These are phyloP conservation scores for Dolichopus griseipennis DNA, from an alignment of 2,888 invertebrate genomes.

Conservation along the genomic window DNA sequence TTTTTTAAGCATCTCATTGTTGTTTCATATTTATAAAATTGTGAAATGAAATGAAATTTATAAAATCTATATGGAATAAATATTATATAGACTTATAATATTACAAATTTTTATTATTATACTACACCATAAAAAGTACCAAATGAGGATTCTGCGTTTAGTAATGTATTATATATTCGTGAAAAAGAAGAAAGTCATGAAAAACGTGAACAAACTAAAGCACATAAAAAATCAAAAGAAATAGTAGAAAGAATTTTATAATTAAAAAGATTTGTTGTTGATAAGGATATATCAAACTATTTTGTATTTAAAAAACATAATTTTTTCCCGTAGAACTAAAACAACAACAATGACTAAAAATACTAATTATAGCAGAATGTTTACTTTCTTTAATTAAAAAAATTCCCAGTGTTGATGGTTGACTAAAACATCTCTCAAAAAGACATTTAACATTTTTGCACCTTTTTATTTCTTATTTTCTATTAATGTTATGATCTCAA, in stretches of 20 bases:
- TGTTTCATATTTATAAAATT: too few relatives aligned
- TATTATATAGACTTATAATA: too few relatives aligned
- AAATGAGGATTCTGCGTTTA: background rate
- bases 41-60: too few relatives aligned
- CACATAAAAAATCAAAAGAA: background rate
- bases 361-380: background rate
- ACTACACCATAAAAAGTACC: too few relatives aligned
- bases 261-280: background rate
- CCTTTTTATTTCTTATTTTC: too few relatives aligned
- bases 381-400: background rate
- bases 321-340: background rate
- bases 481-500: background rate
- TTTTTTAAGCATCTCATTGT: background rate
- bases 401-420: background rate
- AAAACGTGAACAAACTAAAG: background rate
- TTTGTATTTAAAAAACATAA: background rate
- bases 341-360: background rate
- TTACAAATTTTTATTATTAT: too few relatives aligned
- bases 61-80: too few relatives aligned
- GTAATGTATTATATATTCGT: background rate
- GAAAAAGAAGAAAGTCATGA: background rate
- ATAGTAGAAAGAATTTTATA: background rate
- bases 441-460: slow-evolving; percentile 1
- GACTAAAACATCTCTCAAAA: background rate
- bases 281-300: background rate